Evolutionary conservation across 2,888 invertebrate genomes (phyloP), one percentile per base, ranked within the genome.

Genomic region (Caprella mutica): DNA sequence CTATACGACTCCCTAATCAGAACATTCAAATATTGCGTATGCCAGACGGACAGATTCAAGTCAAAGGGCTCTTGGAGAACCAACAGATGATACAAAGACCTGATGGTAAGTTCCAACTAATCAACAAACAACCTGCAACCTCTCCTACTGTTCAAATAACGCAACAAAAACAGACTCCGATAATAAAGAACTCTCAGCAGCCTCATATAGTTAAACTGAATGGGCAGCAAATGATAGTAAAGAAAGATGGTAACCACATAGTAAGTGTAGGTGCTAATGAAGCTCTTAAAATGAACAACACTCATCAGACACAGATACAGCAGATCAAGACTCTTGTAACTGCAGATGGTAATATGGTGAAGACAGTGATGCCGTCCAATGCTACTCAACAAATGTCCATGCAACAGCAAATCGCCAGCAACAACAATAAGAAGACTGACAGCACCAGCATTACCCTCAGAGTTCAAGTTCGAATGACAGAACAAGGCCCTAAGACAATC

Each of bases 81-180:
- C 94, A 94, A 71, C 92, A 93, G 70, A 76, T 94, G 56, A 83
- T 93, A 42, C 88, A 92, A 71, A 84, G 91, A 80, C 85, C 92
- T 0, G 93, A 94, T 72, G 94, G 94, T 0, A 89, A 90, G 71
- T 75, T 93, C 24, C 92, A 93, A 70, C 83, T 93, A 19, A 77
- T 86, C 33, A 83, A 82, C 9, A 82, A 59, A n/a, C 27, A 50
- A 12, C 23, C 39, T 3, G 43, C 58, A 14, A 55, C 52, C 14
- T 29, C 52, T 19, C 26, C 48, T 19, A 43, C 56, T 24, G 26
- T 43, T 23, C 48, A 39, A 24, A 51, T 42, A 8, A 30, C 30
- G 23, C 30, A 53, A 19, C 59, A 43, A 19, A 26, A 12, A 12
- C 21, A 26, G 30, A 23, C 56, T 4, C 5, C 51, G 3, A 57